phyloP scores from a whole-genome alignment of 2,797 vertebrate genomes.

The Gallinago solitaria region DNA sequence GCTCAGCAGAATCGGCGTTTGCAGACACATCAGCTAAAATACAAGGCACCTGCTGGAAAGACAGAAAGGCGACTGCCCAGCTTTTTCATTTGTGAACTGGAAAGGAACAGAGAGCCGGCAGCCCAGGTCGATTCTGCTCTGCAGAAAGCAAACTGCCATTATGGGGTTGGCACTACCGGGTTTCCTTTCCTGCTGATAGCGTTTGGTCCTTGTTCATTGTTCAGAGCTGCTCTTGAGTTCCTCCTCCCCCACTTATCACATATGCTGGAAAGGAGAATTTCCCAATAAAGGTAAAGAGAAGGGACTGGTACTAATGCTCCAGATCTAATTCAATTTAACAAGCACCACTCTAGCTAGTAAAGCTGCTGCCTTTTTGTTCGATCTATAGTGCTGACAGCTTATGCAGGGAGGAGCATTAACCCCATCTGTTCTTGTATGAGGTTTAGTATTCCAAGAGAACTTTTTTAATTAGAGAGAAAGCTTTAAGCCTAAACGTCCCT shows the following conservation, averaged over 20 bases:
- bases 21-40: constrained; percentile 51
- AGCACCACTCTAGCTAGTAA: background rate
- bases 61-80: background rate
- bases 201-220: constrained; percentile 27
- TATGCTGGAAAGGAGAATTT: constrained; percentile 23
- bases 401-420: constrained; percentile 36
- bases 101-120: background rate
- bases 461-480: background rate
- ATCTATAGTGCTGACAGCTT: constrained; percentile 7
- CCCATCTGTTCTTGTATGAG: background rate
- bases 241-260: constrained; percentile 31
- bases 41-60: background rate
- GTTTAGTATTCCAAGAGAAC: background rate
- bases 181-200: constrained; percentile 16
- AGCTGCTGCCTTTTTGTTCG: constrained; percentile 14
- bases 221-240: constrained; percentile 15
- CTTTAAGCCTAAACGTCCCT: background rate
- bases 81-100: background rate
- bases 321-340: constrained; percentile 15
- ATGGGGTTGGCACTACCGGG: background rate
- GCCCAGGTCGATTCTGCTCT: background rate
- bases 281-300: constrained; percentile 51
- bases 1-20: constrained; percentile 16
- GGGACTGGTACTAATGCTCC: background rate
- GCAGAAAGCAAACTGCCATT: background rate